Percentiles rank a stretch among this genome's conserved stretches.
These are phyloP conservation scores for Loxodonta africana DNA, from an alignment of 2,113 vertebrate genomes.

Conservation along the genomic window DNA sequence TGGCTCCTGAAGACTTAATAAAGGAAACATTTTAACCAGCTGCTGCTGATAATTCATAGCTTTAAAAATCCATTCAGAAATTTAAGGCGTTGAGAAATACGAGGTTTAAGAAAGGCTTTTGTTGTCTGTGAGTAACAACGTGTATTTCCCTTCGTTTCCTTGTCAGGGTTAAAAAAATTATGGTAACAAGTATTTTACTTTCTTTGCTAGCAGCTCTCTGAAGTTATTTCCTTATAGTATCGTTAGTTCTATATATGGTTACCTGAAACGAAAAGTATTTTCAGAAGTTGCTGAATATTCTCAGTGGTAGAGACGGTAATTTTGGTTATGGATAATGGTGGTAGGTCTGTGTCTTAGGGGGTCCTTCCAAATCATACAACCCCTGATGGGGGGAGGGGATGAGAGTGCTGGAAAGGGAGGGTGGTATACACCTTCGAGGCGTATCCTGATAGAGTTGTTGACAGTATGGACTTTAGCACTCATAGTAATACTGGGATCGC, in stretches of 20 bases:
- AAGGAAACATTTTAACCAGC: slow-evolving; percentile 23
- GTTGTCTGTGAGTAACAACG: background rate
- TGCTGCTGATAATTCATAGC: background rate
- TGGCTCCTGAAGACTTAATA: background rate
- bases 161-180: background rate
- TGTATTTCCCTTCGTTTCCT: background rate
- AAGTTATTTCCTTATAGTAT: slow-evolving; percentile 27
- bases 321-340: background rate
- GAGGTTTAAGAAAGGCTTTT: background rate
- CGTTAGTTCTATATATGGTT: background rate
- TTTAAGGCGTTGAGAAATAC: background rate
- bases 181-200: background rate
- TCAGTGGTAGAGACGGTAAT: background rate
- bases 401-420: background rate
- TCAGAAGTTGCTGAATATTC: background rate
- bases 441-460: background rate
- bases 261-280: background rate
- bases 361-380: background rate
- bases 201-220: background rate
- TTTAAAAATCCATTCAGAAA: slow-evolving; percentile 38
- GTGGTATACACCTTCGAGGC: rapidly evolving
- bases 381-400: background rate
- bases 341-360: background rate
- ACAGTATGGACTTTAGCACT: background rate
- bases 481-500: background rate